Conservation (phyloP, 2,888 invertebrate species). For the Mythimna albipuncta region DNA sequence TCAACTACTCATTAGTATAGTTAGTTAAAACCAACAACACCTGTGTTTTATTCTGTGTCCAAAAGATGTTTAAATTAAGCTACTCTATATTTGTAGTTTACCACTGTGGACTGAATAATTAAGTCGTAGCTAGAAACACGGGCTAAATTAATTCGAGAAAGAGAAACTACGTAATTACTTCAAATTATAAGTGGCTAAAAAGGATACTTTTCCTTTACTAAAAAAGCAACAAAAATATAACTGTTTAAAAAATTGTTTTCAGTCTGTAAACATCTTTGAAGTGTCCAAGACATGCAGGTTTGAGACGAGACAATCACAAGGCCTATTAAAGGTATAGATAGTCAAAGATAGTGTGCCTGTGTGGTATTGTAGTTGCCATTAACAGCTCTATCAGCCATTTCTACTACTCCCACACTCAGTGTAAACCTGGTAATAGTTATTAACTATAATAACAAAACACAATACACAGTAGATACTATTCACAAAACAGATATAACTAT, state of each 20-base stretch:
- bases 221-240: neutral
- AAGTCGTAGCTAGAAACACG: neutral
- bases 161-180: conserved; percentile 6
- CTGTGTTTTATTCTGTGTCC: neutral
- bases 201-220: neutral
- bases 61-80: conserved; percentile 22
- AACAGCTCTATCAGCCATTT: neutral
- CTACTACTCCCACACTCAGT: neutral
- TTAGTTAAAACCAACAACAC: conserved; percentile 6
- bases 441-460: conserved; percentile 11
- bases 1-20: neutral
- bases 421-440: neutral
- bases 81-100: neutral
- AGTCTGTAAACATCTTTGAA: no score
- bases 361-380: neutral
- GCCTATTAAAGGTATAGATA: neutral
- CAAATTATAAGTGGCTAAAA: neutral
- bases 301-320: neutral
- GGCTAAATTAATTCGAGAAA: neutral
- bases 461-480: neutral
- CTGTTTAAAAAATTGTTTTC: neutral
- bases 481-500: neutral
- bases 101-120: conserved; percentile 7
- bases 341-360: neutral
- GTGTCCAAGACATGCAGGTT: no score